These are phyloP conservation scores for Mythimna pallens DNA, from an alignment of 2,888 invertebrate genomes.

Conservation along the genomic window DNA sequence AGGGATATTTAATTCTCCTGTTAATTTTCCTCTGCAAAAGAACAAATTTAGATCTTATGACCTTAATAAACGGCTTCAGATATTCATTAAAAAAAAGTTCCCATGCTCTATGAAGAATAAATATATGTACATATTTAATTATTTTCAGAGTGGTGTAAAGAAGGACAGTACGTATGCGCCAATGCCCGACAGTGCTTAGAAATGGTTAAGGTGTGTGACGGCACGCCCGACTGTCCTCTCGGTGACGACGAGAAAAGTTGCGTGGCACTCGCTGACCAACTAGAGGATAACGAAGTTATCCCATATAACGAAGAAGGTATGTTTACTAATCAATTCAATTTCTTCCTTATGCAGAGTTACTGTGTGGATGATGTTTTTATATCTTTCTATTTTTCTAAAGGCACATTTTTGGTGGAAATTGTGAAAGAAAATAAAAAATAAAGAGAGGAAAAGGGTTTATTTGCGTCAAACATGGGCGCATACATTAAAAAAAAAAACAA, in stretches of 20 bases:
- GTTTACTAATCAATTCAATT: background rate
- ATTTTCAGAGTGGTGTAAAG: slow-evolving; percentile 93
- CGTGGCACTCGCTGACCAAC: slow-evolving; percentile 91
- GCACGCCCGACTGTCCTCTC: slow-evolving; percentile 92
- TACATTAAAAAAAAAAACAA: too few species aligned
- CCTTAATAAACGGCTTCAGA: too few species aligned
- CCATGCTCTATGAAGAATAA: background rate
- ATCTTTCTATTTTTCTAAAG: too few species aligned
- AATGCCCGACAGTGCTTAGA: slow-evolving; percentile 93
- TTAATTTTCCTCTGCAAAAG: too few species aligned
- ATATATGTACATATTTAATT: background rate
- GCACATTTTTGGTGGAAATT: too few species aligned
- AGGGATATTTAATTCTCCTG: too few species aligned
- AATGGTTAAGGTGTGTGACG: slow-evolving; percentile 92
- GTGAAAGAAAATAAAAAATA: too few species aligned
- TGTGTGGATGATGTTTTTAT: too few species aligned
- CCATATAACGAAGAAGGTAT: slow-evolving; percentile 92
- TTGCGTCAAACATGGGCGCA: too few species aligned
- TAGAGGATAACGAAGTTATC: slow-evolving; percentile 90
- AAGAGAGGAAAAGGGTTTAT: too few species aligned
- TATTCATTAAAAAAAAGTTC: too few species aligned
- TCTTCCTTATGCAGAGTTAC: background rate
- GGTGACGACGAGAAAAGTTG: slow-evolving; percentile 95
- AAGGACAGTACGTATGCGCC: slow-evolving; percentile 94
- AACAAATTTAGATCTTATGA: too few species aligned